Conservation (phyloP, 2,113 vertebrate species). For the Hassar affinis region DNA sequence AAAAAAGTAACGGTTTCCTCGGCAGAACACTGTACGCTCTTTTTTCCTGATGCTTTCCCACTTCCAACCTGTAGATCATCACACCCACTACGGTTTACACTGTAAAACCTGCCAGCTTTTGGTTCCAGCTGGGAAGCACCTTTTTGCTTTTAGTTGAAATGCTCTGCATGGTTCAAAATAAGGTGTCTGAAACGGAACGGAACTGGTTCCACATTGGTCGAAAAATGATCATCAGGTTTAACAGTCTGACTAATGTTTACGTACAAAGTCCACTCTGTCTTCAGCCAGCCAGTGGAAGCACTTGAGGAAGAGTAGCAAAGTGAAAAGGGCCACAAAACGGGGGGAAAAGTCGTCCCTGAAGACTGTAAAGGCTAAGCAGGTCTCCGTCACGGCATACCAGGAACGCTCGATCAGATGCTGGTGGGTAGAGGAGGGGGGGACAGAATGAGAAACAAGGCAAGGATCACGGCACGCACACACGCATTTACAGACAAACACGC, state of each 20-base stretch:
- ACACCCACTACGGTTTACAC: no score
- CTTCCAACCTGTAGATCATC: no score
- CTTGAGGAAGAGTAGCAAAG: constrained; percentile 95
- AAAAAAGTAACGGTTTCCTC: no score
- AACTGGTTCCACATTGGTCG: no score
- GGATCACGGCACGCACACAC: neutral
- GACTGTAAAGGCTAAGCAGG: constrained; percentile 95
- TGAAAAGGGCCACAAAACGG: constrained; percentile 95
- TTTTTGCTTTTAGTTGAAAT: no score
- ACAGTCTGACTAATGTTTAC: constrained; percentile 53
- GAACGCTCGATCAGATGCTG: constrained; percentile 96
- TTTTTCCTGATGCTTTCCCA: no score
- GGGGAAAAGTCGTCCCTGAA: constrained; percentile 98
- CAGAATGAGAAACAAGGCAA: neutral
- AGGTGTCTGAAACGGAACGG: no score
- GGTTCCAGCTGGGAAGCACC: no score
- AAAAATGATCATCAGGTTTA: neutral
- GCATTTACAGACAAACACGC: neutral
- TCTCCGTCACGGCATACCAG: constrained; percentile 97
- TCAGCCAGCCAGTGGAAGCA: constrained; percentile 98
- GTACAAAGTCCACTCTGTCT: constrained; percentile 95
- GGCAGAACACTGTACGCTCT: no score
- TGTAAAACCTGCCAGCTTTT: no score
- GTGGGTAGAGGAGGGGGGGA: neutral
- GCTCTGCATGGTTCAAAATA: no score